These are phyloP conservation scores for Andricus quercusramuli DNA, from an alignment of 2,888 invertebrate species.

Conservation along the genomic window DNA sequence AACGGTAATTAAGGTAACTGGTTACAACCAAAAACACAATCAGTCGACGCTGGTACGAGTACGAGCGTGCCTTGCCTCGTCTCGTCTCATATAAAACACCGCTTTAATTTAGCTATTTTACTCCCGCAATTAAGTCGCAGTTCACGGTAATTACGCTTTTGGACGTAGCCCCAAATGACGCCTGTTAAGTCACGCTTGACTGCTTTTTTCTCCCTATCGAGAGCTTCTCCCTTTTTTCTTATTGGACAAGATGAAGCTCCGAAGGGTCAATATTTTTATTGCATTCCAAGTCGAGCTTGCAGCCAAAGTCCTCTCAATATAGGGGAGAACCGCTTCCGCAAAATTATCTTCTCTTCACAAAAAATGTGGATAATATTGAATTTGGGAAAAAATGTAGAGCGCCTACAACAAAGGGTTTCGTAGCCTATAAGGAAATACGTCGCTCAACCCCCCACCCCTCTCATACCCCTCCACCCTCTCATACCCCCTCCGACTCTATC, in stretches of 20 bases:
- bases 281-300: background rate
- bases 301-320: background rate
- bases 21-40: slow-evolving; percentile 69
- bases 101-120: slow-evolving; percentile 69
- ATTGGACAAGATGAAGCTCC: slow-evolving; percentile 9
- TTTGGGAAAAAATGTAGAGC: background rate
- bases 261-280: background rate
- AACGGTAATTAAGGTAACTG: slow-evolving; percentile 55
- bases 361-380: background rate
- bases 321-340: background rate
- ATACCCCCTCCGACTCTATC: no score
- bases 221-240: slow-evolving; percentile 35
- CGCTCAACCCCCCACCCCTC: no score
- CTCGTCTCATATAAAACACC: slow-evolving; percentile 59
- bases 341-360: background rate
- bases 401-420: no score
- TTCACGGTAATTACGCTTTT: slow-evolving; percentile 68
- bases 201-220: slow-evolving; percentile 22
- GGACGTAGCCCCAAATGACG: slow-evolving; percentile 46
- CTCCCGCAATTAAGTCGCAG: slow-evolving; percentile 66
- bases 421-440: no score
- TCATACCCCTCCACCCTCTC: no score
- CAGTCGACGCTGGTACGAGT: slow-evolving; percentile 54
- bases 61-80: slow-evolving; percentile 50
- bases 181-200: slow-evolving; percentile 37